Evolutionary conservation across 2,888 invertebrate species (phyloP).

Genomic region (Pheosia gnoma): DNA sequence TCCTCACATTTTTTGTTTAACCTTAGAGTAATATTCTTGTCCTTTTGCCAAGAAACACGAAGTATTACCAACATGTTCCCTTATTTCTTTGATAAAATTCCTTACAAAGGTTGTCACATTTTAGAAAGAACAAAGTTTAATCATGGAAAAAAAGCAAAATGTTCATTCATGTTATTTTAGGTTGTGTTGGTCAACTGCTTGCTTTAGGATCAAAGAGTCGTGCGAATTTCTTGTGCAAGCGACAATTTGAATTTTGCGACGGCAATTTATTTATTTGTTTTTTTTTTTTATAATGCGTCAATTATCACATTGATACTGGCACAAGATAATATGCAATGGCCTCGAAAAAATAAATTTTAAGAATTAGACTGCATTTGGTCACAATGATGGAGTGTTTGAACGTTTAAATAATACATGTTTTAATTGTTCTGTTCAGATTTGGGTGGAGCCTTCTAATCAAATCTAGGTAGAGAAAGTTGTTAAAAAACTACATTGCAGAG

Average conservation of each 20-base stretch:
- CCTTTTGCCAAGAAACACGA: neutral
- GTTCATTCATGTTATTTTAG: no score
- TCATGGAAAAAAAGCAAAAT: neutral
- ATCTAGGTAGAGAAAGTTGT: no score
- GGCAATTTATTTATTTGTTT: no score
- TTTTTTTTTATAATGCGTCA: neutral
- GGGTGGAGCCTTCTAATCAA: no score
- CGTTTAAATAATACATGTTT: slow-evolving; percentile 1
- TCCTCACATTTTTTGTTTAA: no score
- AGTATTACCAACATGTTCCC: neutral
- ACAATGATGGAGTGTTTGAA: slow-evolving; percentile 1
- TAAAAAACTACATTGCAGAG: no score
- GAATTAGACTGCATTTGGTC: slow-evolving; percentile 5
- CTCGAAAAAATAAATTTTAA: neutral
- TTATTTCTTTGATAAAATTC: neutral
- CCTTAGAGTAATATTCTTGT: neutral
- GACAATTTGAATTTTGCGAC: no score
- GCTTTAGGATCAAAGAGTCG: no score
- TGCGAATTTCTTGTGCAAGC: no score
- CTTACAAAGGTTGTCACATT: neutral
- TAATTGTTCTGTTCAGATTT: neutral
- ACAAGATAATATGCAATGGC: neutral
- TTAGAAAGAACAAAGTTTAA: neutral
- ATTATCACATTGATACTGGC: neutral
- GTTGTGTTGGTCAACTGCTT: no score